These are phyloP conservation scores for Spea bombifrons DNA, from an alignment of 2,113 vertebrate species.

Conservation along the genomic window DNA sequence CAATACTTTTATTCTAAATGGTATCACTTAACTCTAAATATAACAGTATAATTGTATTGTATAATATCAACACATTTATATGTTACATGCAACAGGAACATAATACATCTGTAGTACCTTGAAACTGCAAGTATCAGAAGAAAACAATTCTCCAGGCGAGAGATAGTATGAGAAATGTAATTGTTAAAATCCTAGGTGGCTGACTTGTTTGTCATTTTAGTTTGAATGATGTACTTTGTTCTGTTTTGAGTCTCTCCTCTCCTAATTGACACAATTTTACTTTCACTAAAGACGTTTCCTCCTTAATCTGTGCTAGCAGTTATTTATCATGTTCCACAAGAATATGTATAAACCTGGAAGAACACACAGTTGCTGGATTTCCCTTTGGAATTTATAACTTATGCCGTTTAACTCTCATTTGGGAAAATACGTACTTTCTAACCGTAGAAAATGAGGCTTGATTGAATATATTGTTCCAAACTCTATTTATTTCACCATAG, in stretches of 20 bases:
- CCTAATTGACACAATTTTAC: not conserved
- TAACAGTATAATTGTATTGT: too few species aligned
- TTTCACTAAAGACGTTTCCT: not conserved
- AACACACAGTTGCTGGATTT: not conserved
- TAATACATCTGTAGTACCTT: too few species aligned
- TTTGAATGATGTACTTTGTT: not conserved
- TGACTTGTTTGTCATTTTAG: not conserved
- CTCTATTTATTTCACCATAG: not conserved
- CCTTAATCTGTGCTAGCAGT: not conserved
- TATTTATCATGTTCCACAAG: not conserved
- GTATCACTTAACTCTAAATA: too few species aligned
- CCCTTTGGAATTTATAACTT: conserved; percentile 1
- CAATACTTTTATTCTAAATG: too few species aligned
- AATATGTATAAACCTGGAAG: not conserved
- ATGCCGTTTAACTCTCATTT: not conserved
- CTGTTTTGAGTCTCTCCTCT: not conserved
- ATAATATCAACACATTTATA: too few species aligned
- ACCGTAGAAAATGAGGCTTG: not conserved
- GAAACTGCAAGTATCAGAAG: too few species aligned
- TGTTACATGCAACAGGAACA: too few species aligned
- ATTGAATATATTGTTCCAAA: not conserved
- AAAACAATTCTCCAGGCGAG: too few species aligned
- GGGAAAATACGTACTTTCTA: not conserved
- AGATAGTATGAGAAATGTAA: not conserved
- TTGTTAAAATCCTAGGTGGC: not conserved